phyloP scores from a whole-genome alignment of 2,797 vertebrate species.

The Chromobotia macracanthus region DNA sequence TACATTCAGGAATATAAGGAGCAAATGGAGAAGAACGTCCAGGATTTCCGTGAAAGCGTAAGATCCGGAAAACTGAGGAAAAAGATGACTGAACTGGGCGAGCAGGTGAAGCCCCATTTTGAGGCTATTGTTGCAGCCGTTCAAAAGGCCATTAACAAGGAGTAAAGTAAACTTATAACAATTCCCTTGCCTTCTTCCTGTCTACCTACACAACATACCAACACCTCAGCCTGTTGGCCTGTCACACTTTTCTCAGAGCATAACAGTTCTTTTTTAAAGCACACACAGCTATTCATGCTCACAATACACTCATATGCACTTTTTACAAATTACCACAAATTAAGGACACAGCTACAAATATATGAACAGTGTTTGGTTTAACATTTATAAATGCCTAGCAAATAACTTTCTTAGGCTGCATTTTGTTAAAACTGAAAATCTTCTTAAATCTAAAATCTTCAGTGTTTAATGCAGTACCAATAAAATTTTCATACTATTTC shows the following conservation, averaged over 20 bases:
- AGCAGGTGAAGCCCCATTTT: conserved; percentile 72
- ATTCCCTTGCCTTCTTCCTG: conserved; percentile 23
- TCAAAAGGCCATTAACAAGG: not conserved
- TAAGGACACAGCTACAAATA: conserved; percentile 34
- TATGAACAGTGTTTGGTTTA: conserved; percentile 54
- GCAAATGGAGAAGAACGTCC: conserved; percentile 66
- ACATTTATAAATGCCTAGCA: conserved; percentile 54
- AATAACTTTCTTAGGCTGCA: conserved; percentile 66
- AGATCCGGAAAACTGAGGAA: conserved; percentile 56
- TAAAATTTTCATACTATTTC: conserved; percentile 64
- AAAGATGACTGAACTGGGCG: conserved; percentile 62
- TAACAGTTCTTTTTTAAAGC: not conserved
- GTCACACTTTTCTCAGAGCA: conserved; percentile 8
- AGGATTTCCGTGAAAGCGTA: conserved; percentile 65
- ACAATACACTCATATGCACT: conserved; percentile 50
- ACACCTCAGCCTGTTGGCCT: not conserved
- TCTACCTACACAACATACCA: not conserved
- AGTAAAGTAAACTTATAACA: conserved; percentile 58
- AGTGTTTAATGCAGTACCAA: conserved; percentile 77
- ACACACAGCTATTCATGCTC: not conserved
- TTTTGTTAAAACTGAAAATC: conserved; percentile 69
- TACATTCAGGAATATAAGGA: conserved; percentile 78
- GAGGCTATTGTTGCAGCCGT: conserved; percentile 66
- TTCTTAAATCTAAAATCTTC: too few relatives aligned
- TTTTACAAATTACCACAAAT: conserved; percentile 31